A percentile compares a stretch with the other conserved stretches of the same genome.
Conservation (phyloP, 1,140 invertebrate species). For the Pentalonia nigronervosa region DNA sequence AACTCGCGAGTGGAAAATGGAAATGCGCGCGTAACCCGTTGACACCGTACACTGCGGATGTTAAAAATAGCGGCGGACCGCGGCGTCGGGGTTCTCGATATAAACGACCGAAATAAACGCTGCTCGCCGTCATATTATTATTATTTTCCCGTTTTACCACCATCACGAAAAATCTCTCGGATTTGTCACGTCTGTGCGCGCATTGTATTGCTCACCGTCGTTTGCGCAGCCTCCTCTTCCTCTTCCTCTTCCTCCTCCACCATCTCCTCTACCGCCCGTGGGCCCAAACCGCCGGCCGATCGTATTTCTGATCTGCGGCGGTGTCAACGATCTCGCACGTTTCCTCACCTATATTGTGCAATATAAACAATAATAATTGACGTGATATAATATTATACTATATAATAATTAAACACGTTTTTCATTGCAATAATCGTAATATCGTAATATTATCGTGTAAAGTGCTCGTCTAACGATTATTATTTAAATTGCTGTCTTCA, state of each 20-base stretch:
- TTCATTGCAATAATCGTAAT: neutral
- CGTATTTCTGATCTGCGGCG: conserved; percentile 30
- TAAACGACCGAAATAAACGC: conserved; percentile 44
- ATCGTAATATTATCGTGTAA: neutral
- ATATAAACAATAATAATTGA: neutral
- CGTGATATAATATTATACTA: neutral
- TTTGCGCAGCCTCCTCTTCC: neutral
- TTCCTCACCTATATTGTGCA: conserved; percentile 50
- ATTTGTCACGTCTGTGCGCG: neutral
- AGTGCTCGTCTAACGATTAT: neutral
- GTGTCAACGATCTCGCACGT: conserved; percentile 57
- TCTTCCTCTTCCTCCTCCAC: no score
- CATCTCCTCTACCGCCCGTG: no score
- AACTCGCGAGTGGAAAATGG: conserved; percentile 63
- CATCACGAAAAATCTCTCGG: neutral
- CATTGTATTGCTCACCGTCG: conserved; percentile 15
- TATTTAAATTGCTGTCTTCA: no score
- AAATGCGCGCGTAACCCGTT: conserved; percentile 62
- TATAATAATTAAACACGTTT: neutral
- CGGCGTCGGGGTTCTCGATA: neutral
- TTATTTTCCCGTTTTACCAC: neutral
- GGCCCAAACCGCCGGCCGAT: neutral
- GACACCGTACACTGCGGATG: conserved; percentile 1
- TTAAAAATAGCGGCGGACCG: conserved; percentile 39
- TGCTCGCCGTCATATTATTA: neutral